These are phyloP conservation scores for Gryon sp. DNA, from an alignment of 1,140 invertebrate genomes.

Conservation along the genomic window DNA sequence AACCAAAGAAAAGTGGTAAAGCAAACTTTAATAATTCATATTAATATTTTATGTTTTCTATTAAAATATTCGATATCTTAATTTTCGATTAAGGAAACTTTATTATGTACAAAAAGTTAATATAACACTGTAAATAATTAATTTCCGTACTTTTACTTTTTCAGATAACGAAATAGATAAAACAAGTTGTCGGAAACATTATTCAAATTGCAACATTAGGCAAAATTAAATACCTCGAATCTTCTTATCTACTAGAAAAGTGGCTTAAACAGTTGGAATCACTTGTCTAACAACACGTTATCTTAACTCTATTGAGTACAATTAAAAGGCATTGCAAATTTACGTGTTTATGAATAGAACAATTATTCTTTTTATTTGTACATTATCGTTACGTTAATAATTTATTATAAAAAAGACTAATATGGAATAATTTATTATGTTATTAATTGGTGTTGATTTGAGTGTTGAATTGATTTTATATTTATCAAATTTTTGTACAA, in stretches of 20 bases:
- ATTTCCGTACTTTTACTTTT: conserved; percentile 4
- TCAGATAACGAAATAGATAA: conserved; percentile 33
- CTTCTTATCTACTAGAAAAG: conserved; percentile 52
- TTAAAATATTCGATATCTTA: no score
- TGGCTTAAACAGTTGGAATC: conserved; percentile 49
- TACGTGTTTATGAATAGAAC: background rate
- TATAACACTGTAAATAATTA: background rate
- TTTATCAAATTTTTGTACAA: background rate
- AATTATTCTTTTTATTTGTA: background rate
- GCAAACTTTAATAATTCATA: no score
- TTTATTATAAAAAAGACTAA: no score
- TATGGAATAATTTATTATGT: no score
- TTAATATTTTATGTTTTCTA: no score
- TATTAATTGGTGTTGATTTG: no score
- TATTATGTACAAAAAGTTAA: background rate
- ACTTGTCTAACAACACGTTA: conserved; percentile 18
- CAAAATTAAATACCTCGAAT: conserved; percentile 52
- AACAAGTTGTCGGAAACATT: conserved; percentile 4
- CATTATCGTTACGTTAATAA: no score
- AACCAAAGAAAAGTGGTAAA: conserved; percentile 66
- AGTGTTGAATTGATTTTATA: no score
- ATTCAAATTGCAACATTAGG: conserved; percentile 36
- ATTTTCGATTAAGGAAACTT: background rate
- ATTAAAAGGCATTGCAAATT: conserved; percentile 37
- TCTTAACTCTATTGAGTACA: conserved; percentile 4